phyloP scores from a whole-genome alignment of 2,113 vertebrate genomes.

The Pavo muticus region DNA sequence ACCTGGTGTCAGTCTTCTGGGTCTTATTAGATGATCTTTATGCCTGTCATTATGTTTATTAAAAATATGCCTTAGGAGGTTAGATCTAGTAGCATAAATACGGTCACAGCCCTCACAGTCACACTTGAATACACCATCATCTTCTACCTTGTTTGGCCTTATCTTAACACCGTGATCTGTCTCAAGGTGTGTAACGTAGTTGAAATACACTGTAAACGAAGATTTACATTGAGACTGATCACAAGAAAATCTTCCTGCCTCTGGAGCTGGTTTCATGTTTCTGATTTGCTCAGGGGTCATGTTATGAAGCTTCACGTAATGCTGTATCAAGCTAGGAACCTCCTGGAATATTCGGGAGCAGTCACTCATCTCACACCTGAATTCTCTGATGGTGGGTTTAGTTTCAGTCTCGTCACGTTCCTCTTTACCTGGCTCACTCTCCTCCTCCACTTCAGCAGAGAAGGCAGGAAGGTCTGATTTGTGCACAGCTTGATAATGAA shows the following conservation, averaged over 20 bases:
- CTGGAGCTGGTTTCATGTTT: slow-evolving; percentile 79
- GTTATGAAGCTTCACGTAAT: slow-evolving; percentile 93
- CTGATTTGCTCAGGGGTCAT: slow-evolving; percentile 88
- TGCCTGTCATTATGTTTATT: slow-evolving; percentile 94
- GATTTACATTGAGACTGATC: slow-evolving; percentile 88
- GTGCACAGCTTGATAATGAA: slow-evolving; percentile 95
- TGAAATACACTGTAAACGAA: slow-evolving; percentile 86
- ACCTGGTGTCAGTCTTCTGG: slow-evolving; percentile 82
- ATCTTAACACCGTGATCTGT: slow-evolving; percentile 85
- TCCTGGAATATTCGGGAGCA: slow-evolving; percentile 94
- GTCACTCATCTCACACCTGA: slow-evolving; percentile 92
- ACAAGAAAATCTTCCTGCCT: slow-evolving; percentile 87
- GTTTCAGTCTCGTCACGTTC: slow-evolving; percentile 72
- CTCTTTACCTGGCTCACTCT: slow-evolving; percentile 74
- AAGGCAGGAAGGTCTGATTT: slow-evolving; percentile 89
- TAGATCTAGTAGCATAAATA: slow-evolving; percentile 93
- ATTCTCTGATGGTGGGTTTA: slow-evolving; percentile 81
- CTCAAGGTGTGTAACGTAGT: slow-evolving; percentile 89
- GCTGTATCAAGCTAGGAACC: slow-evolving; percentile 89
- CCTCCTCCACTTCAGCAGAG: slow-evolving; percentile 85
- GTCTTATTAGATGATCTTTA: slow-evolving; percentile 87
- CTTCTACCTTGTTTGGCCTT: slow-evolving; percentile 76
- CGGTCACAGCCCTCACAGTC: slow-evolving; percentile 95
- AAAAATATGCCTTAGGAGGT: slow-evolving; percentile 92
- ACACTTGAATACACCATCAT: slow-evolving; percentile 88